Base-by-base conservation (phyloP, 1,140 invertebrate species). In the Mesaphorura yosii region DNA sequence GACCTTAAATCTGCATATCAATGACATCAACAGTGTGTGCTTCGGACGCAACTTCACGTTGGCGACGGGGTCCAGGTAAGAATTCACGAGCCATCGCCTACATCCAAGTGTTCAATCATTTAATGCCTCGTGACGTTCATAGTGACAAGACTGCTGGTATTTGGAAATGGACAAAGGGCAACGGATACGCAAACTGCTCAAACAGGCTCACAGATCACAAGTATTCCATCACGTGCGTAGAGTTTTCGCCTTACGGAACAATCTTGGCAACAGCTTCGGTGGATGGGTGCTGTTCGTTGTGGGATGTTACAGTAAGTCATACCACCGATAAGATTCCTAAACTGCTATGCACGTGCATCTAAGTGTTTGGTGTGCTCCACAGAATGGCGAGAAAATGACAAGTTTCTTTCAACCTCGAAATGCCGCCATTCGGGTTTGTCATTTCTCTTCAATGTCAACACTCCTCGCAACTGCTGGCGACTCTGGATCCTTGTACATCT, bases 401-500 rank as follows among this genome's bases (percentile, higher is more conserved):
- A 77, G 77, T 12, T 74, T 84, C 66, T 72, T 75, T 25, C 81
- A 84, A 69, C 72, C 76, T 5, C 76, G 77, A 50, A 77, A 79
- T 15, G 74, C 77, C 62, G 71, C 79, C 12, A 78, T 85, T 10
- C 68, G 82, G 62, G 74, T 78, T 15, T 77, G 76, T 56, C 73
- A 73, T 63, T 84, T 86, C 67, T 78, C 81, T 1, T 73, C 75
- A 3, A 76, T 82, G 64, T 81, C 78, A 29, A 73, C 75, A 2
- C 65, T 77, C 34, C 67, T 87, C 17, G 75, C 78, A 3, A 81
- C 83, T 15, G 83, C 78, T 15, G 79, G 82, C 28, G 83, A 86
- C 69, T 83, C 82, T 67, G 82, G 84, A 29, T 76, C 76, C 28
- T 69, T 84, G 4, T 81, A 81, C 62, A 65, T 86, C 26, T 86